Percentiles rank a stretch among this genome's conserved stretches.
Conservation (phyloP, 2,888 invertebrate species). For the Anthrax anthrax region DNA sequence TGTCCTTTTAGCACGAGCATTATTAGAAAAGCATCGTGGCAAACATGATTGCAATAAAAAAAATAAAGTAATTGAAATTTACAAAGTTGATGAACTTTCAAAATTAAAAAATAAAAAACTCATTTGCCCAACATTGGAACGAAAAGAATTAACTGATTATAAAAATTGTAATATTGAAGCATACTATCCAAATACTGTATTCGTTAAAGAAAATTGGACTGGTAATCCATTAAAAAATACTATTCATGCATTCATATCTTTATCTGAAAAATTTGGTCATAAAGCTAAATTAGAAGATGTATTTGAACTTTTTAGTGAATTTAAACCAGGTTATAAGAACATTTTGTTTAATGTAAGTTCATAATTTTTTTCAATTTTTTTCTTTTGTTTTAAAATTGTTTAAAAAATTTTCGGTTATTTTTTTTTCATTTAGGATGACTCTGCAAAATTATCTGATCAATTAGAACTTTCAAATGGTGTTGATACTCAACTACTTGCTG, state of each 20-base stretch:
- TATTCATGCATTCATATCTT: conserved; percentile 25
- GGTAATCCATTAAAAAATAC: conserved; percentile 27
- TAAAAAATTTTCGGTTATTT: neutral
- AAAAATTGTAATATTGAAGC: conserved; percentile 28
- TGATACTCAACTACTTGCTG: too few species aligned
- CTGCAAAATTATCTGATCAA: conserved; percentile 22
- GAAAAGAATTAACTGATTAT: conserved; percentile 25
- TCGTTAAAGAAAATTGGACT: conserved; percentile 20
- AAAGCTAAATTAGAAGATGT: conserved; percentile 26
- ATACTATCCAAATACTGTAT: conserved; percentile 25
- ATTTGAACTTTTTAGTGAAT: conserved; percentile 29
- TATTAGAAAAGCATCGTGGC: conserved; percentile 26
- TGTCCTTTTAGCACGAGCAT: conserved; percentile 25
- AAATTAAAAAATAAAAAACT: conserved; percentile 26
- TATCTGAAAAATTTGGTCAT: conserved; percentile 28
- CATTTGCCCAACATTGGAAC: conserved; percentile 26
- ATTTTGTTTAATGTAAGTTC: conserved; percentile 28
- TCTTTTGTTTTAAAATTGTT: neutral
- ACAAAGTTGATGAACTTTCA: conserved; percentile 23
- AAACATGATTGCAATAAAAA: conserved; percentile 21
- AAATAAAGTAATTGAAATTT: conserved; percentile 20
- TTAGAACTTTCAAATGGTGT: conserved; percentile 19
- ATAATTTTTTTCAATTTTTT: neutral
- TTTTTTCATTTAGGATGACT: conserved; percentile 22
- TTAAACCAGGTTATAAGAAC: conserved; percentile 21